Evolutionary conservation across 2,113 vertebrate species (phyloP), one percentile per base, ranked within the genome.

Genomic region (Indicator indicator): DNA sequence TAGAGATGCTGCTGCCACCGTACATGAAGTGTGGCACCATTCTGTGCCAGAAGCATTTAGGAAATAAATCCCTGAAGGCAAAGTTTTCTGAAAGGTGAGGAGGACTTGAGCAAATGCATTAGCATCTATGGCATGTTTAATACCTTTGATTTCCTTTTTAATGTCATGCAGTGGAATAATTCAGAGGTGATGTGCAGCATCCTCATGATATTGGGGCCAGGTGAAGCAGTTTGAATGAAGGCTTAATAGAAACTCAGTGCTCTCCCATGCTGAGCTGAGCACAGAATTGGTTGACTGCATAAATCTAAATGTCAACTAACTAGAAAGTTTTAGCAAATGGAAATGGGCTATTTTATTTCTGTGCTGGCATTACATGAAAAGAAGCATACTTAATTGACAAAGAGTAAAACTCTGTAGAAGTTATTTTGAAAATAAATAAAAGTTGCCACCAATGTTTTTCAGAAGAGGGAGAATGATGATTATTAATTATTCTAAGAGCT

Each of bases 221-320:
- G 63, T 89, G 40, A 56, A 92, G 64, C 50, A 55, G 64, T 56
- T 86, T 83, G 89, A 88, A 33, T 91, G 88, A 88, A 93, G 83
- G 76, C 54, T 71, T 83, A 65, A 90, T 78, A 75, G 70, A 83
- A 96, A 89, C 75, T 65, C 75, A 62, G 40, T n/a, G 33, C 44
- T 75, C 60, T 85, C 20, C 80, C 80, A 46, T 77, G 79, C 95
- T 93, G 89, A 88, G 79, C 95, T 93, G 89, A 88, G 93, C 72
- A 20, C 12, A 12, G 89, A 94, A 89, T 86, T 94, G 73, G 56
- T 86, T 86, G 62, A 58, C 69, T 23, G 14, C 75, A 65, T 83
- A 68, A 87, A 86, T 88, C 62, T 88, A 86, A 94, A 91, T 95
- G 91, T 86, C 94, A 94, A 86, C 83, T 88, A 95, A 50, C 87